Base-by-base conservation (phyloP, 1,140 invertebrate species). In the Bombus sylvicola region DNA sequence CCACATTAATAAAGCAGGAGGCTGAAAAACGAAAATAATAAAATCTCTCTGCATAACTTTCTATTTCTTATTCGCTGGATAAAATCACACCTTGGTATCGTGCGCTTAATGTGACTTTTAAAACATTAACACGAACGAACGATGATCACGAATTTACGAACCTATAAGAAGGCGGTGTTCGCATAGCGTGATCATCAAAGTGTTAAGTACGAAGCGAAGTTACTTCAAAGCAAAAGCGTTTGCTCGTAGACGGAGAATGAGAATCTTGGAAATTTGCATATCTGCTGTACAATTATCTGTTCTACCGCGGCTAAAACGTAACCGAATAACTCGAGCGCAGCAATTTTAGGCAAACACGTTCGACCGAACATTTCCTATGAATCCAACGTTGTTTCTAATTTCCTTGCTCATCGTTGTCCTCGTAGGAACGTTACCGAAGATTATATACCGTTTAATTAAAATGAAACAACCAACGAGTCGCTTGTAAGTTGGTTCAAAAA, bases 221-320 rank as follows among this genome's bases (percentile, higher is more conserved):
- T n/a, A 1, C 2, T 53, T 22, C 39, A 8, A 79, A 37, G 31
- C 41, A 18, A 79, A 78, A 41, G n/a, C n/a, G 10, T 62, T 47
- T 34, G 41, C 3, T 1, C 22, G 77, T 79, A 37, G 41, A 72
- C 39, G 10, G 41, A 25, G 59, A n/a, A 25, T 3, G 59, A 25
- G 15, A 59, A 72, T 81, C 34, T 59, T 41, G 34, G 47, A 39
- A 57, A 81, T 81, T 72, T 81, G 34, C 79, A 81, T 81, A 81
- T 41, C 79, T 41, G n/a, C 37, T n/a, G 28, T 77, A 22, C 57
- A 62, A 77, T 77, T 77, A 57, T 37, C 34, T 9, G 18, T 41
- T 57, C 47, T 41, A 43, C 1, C 47, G 47, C 31, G 9, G 43
- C 37, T 41, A 25, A 41, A 41, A 57, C 37, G 47, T 41, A 53